Evolutionary conservation across 2,797 vertebrate species (phyloP), one percentile per base, ranked within the genome.

Genomic region (Meda fulgida): DNA sequence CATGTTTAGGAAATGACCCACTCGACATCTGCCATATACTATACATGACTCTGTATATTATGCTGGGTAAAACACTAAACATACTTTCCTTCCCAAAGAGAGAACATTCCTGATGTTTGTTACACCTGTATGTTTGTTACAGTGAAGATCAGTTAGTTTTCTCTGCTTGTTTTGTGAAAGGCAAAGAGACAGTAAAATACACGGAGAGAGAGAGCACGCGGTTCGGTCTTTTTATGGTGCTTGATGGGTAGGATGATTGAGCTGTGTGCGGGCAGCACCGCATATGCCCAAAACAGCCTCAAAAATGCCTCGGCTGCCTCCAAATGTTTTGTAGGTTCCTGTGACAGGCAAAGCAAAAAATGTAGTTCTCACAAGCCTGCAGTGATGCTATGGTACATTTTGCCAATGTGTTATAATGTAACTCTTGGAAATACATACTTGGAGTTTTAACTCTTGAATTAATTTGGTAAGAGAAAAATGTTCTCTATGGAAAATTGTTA

Each of bases 291-390:
- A 55, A 78, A 78, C 48, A 31, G 65, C 83, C 75, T 69, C 13
- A 84, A 11, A 83, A 78, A 81, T 76, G 76, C 65, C 80, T 43
- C 46, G 10, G 60, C 60, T 83, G 72, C 72, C 34, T 67, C 26
- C 40, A n/a, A 86, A 87, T 85, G 81, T 84, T 1, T 3, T 31
- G 31, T 31, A 78, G 88, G 86, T 89, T 86, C 85, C 78, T 70
- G 58, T 82, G 80, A 88, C 55, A 86, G 81, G 75, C 63, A 70
- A 43, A 78, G 51, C n/a, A 78, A 85, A 81, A 84, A 75, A 51
- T 1, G 0, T 0, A 48, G 75, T 73, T 82, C 72, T 76, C 8
- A 53, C 53, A 46, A 29, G 38, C n/a, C 69, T 73, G 34, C 34
- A 18, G 71, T 36, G 58, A 51, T 26, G 69, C 38, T 31, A 36